Evolutionary conservation across 2,888 invertebrate species (phyloP).

Genomic region (Myopa testacea): DNA sequence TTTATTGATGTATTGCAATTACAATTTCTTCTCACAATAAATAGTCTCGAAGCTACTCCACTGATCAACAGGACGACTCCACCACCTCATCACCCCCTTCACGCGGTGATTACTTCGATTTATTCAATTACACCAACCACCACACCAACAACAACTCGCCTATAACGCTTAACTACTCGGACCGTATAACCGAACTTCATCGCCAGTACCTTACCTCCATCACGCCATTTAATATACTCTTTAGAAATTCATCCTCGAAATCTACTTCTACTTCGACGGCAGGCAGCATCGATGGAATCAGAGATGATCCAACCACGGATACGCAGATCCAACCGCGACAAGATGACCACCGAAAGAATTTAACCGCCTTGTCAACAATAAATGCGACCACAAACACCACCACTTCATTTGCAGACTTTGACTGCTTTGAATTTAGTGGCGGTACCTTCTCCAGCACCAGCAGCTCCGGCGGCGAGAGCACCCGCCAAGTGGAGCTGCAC

Average conservation of each 20-base stretch:
- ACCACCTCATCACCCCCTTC: not conserved
- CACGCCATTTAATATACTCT: conserved; percentile 65
- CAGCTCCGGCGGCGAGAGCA: conserved; percentile 50
- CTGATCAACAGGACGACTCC: conserved; percentile 5
- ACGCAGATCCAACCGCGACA: not conserved
- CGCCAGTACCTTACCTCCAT: conserved; percentile 66
- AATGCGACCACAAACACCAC: conserved; percentile 42
- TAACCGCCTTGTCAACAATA: conserved; percentile 32
- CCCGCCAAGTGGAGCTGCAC: conserved; percentile 51
- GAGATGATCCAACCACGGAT: not conserved
- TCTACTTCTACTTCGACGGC: not conserved
- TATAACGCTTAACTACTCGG: conserved; percentile 61
- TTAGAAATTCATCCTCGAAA: conserved; percentile 48
- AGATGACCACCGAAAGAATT: not conserved
- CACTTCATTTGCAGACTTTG: conserved; percentile 49
- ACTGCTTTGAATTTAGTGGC: conserved; percentile 48
- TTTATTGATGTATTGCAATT: not conserved
- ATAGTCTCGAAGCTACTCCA: not conserved
- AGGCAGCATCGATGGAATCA: not conserved
- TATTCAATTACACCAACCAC: conserved; percentile 35
- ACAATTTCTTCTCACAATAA: not conserved
- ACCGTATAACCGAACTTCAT: conserved; percentile 66
- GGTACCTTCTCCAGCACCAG: conserved; percentile 48
- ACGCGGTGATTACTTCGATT: conserved; percentile 29
- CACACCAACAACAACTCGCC: conserved; percentile 40